Percentiles rank a stretch among this genome's conserved stretches.
Evolutionary conservation across 2,113 vertebrate genomes (phyloP).

Genomic region (Argyrosomus japonicus): DNA sequence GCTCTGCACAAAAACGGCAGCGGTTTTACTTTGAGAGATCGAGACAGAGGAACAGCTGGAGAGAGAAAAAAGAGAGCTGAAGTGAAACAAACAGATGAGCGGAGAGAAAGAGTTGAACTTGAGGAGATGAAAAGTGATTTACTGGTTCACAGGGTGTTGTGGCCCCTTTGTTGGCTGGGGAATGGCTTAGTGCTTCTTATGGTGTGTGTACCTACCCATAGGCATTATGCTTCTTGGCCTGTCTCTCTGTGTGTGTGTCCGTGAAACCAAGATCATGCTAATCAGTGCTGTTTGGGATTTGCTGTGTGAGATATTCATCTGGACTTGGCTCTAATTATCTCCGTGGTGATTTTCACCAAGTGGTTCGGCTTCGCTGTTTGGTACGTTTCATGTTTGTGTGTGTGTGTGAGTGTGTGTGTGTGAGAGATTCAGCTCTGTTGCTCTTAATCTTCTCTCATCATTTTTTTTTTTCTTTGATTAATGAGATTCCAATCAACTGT

Average conservation of each 20-base stretch:
- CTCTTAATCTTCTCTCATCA: conserved; percentile 20
- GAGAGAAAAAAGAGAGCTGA: conserved; percentile 8
- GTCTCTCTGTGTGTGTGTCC: conserved; percentile 1
- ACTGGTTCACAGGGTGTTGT: conserved; percentile 49
- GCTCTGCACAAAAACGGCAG: conserved; percentile 10
- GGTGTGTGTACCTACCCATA: conserved; percentile 1
- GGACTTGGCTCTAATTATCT: conserved; percentile 63
- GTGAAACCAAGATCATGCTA: conserved; percentile 20
- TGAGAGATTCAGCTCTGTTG: neutral
- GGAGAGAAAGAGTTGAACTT: conserved; percentile 42
- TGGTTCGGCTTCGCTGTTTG: conserved; percentile 20
- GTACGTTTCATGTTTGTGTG: conserved; percentile 15
- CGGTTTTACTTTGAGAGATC: neutral
- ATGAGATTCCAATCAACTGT: conserved; percentile 57
- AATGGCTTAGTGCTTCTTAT: conserved; percentile 21
- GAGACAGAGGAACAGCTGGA: neutral
- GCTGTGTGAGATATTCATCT: conserved; percentile 46
- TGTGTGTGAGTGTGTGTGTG: conserved; percentile 17
- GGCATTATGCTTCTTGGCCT: conserved; percentile 21
- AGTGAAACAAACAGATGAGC: conserved; percentile 45
- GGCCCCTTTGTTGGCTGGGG: conserved; percentile 19
- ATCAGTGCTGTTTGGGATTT: conserved; percentile 46
- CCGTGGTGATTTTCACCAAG: conserved; percentile 50
- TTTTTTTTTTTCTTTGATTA: conserved; percentile 45
- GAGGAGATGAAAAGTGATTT: conserved; percentile 62